A percentile compares a stretch with the other conserved stretches of the same genome.
phyloP scores from a whole-genome alignment of 2,797 vertebrate species.

The Lemur catta region DNA sequence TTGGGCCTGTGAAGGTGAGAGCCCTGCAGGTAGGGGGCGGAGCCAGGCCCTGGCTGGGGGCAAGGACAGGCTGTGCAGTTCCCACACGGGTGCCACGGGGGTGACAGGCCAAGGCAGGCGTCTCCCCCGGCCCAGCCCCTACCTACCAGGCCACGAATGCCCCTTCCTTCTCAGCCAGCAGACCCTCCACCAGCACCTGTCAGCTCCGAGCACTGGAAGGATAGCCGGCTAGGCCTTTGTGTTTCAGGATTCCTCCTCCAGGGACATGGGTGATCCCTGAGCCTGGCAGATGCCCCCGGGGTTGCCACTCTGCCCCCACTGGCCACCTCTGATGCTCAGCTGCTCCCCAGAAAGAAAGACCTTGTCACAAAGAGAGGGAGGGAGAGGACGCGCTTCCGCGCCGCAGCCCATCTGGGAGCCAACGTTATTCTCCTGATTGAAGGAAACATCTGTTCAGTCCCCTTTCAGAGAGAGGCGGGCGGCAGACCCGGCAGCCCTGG shows the following conservation, averaged over 20 bases:
- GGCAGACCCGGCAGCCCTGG: background rate
- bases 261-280: background rate
- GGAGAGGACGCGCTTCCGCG: background rate
- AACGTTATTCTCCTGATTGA: background rate
- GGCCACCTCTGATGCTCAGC: slow-evolving; percentile 9
- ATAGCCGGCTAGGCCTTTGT: background rate
- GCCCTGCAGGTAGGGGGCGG: accelerated
- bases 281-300: background rate
- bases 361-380: slow-evolving; percentile 42
- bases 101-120: background rate
- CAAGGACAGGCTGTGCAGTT: background rate
- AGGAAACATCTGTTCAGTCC: slow-evolving; percentile 40
- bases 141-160: background rate
- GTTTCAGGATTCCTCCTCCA: background rate
- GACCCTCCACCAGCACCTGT: background rate
- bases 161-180: background rate
- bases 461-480: background rate
- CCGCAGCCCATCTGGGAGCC: slow-evolving; percentile 41
- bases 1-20: too few species aligned
- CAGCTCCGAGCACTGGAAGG: background rate
- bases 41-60: background rate
- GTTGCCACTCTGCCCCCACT: background rate
- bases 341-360: slow-evolving; percentile 55
- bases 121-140: background rate
- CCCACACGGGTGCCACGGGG: background rate